phyloP scores from a whole-genome alignment of 2,113 vertebrate genomes.

The Apteryx owenii region DNA sequence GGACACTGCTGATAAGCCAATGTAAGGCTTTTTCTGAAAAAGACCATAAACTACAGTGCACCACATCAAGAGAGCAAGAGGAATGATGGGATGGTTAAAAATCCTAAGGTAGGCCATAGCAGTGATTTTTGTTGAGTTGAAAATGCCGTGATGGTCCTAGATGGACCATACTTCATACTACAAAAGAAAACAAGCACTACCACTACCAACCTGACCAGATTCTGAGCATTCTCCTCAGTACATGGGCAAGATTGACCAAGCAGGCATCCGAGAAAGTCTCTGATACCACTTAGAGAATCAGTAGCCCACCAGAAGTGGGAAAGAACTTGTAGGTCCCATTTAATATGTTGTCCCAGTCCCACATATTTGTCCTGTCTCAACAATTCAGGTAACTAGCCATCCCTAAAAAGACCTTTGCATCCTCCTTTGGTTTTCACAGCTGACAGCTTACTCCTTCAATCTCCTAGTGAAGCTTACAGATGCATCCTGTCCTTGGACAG shows the following conservation, averaged over 20 bases:
- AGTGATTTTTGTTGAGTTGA: neutral
- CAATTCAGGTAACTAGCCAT: neutral
- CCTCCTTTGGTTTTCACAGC: neutral
- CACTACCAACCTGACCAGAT: neutral
- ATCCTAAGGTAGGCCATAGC: neutral
- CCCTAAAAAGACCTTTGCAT: neutral
- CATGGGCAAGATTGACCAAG: neutral
- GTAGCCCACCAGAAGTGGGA: neutral
- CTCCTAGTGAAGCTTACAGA: accelerated
- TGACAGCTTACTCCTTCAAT: neutral
- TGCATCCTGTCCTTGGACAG: neutral
- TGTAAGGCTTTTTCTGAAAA: neutral
- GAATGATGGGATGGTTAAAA: neutral
- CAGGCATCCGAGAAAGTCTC: neutral
- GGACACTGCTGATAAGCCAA: accelerated
- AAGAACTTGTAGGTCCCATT: neutral
- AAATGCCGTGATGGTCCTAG: neutral
- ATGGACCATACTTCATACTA: neutral
- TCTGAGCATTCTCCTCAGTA: too few relatives aligned
- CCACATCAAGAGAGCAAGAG: neutral
- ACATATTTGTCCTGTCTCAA: neutral
- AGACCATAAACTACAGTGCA: neutral
- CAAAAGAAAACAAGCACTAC: neutral
- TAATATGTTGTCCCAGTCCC: neutral
- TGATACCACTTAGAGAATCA: accelerated